Evolutionary conservation across 2,113 vertebrate genomes (phyloP).

Genomic region (Petromus typicus): DNA sequence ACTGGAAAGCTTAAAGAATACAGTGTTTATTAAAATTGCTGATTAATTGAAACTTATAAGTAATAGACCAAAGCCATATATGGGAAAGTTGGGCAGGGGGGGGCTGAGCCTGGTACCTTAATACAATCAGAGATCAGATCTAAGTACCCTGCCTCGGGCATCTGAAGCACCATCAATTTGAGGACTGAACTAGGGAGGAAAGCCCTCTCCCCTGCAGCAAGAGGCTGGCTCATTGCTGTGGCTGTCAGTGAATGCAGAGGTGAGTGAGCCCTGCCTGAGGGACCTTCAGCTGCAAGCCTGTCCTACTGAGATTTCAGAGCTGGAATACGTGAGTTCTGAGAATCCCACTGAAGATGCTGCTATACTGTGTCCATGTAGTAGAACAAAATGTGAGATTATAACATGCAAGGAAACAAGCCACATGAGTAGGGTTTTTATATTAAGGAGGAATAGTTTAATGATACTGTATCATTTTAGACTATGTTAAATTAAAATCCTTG

Average conservation of each 20-base stretch:
- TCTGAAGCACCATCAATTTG: neutral
- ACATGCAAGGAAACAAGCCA: neutral
- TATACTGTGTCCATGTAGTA: neutral
- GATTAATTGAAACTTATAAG: neutral
- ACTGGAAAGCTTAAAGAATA: neutral
- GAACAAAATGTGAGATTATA: neutral
- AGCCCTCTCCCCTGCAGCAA: neutral
- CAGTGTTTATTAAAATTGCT: neutral
- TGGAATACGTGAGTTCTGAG: neutral
- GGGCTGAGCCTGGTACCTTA: neutral
- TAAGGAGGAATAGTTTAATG: neutral
- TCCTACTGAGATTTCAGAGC: neutral
- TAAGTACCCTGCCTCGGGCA: neutral
- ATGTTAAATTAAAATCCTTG: neutral
- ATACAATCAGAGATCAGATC: neutral
- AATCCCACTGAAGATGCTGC: neutral
- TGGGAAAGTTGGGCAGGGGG: neutral
- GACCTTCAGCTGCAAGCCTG: neutral
- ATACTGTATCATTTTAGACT: neutral
- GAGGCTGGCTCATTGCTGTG: neutral
- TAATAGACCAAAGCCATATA: neutral
- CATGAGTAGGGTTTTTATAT: neutral
- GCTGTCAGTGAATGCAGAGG: neutral
- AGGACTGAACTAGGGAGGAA: neutral
- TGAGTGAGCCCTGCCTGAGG: neutral